A percentile compares a stretch with the other conserved stretches of the same genome.
phyloP scores from a whole-genome alignment of 2,113 vertebrate genomes.

The Leptodactylus fuscus region DNA sequence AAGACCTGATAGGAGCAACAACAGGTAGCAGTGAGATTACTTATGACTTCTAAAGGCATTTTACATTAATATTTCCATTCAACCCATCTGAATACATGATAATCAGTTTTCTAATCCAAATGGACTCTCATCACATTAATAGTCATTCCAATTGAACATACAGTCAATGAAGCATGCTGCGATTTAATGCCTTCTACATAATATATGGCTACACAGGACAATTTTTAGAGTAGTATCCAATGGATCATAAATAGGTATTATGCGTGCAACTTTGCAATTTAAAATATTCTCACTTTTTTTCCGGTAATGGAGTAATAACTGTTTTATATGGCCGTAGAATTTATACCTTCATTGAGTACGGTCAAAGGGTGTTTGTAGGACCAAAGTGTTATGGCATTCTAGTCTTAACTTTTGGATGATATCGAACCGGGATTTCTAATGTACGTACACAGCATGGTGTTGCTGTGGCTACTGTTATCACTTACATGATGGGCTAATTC shows the following conservation, averaged over 20 bases:
- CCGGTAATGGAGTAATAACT: neutral
- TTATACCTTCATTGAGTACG: too few relatives aligned
- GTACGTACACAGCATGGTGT: too few relatives aligned
- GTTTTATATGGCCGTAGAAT: too few relatives aligned
- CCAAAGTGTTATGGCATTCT: too few relatives aligned
- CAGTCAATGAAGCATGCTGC: neutral
- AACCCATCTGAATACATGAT: neutral
- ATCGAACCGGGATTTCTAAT: too few relatives aligned
- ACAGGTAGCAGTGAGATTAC: neutral
- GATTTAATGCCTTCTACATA: neutral
- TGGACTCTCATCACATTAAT: neutral
- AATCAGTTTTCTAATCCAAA: slow-evolving; percentile 10
- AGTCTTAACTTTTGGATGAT: too few relatives aligned
- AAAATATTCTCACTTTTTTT: neutral
- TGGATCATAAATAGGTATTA: neutral
- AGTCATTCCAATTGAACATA: slow-evolving; percentile 10
- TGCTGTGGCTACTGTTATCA: too few relatives aligned
- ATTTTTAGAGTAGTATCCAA: neutral
- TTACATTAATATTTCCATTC: slow-evolving; percentile 16
- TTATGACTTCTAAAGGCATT: slow-evolving; percentile 6
- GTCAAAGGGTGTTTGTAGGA: too few relatives aligned
- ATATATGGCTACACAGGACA: neutral
- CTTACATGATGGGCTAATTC: too few relatives aligned
- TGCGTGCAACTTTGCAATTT: neutral
- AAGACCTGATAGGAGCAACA: slow-evolving; percentile 37